These are phyloP conservation scores for Meteorus cinctellus DNA, from an alignment of 2,888 invertebrate species.

Conservation along the genomic window DNA sequence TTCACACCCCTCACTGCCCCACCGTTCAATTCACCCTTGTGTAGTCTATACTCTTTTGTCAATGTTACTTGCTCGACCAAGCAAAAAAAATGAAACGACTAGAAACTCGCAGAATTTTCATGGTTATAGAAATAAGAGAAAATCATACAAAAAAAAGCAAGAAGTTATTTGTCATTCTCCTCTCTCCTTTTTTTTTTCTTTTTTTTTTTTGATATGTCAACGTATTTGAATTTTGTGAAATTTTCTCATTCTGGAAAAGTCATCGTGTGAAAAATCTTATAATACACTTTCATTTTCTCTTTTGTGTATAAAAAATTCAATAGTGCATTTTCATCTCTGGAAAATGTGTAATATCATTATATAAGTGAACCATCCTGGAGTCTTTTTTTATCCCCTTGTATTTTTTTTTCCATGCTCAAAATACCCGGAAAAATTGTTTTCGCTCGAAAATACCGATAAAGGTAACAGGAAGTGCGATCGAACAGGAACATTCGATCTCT, in stretches of 20 bases:
- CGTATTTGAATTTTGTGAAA: not conserved
- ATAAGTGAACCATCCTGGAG: no score
- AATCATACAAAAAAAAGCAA: not conserved
- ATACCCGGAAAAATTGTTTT: no score
- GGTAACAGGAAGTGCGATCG: not conserved
- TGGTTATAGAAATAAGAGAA: not conserved
- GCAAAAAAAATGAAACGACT: not conserved
- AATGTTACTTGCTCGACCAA: not conserved
- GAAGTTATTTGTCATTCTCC: not conserved
- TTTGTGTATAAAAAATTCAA: conserved; percentile 5
- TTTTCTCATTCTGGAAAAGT: not conserved
- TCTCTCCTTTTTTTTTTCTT: not conserved
- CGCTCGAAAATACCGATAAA: not conserved
- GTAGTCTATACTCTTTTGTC: not conserved
- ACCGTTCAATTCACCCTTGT: not conserved
- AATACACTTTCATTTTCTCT: not conserved
- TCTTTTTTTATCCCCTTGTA: not conserved
- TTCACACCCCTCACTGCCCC: not conserved
- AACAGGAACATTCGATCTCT: not conserved
- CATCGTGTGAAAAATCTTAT: not conserved
- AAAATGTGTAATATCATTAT: not conserved
- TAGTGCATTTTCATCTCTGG: not conserved
- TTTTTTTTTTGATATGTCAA: not conserved
- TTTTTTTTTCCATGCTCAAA: not conserved
- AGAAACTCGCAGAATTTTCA: not conserved